Base-by-base conservation (phyloP, 1,140 invertebrate genomes). In the Bradysia coprophila region DNA sequence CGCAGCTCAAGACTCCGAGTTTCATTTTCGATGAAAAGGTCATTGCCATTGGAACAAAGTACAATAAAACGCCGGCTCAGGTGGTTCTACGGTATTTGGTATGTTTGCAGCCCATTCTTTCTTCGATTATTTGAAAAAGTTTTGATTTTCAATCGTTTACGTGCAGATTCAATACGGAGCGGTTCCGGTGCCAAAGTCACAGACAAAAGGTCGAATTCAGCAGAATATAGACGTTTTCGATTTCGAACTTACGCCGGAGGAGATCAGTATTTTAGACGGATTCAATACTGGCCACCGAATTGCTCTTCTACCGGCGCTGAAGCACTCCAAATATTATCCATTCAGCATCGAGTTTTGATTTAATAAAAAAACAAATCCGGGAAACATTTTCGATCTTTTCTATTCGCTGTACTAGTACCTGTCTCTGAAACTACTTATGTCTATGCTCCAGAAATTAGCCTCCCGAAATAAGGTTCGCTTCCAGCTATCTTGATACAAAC, bases 141-240 rank as follows among this genome's bases (percentile, higher is more conserved):
- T 33, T 21, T 43, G 39, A 19, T 20, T 4, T 23, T 16, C 6
- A 15, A 4, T 38, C 44, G 4, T 4, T 4, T 21, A 36, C 43
- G 62, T 56, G 42, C 50, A 82, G 71, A 54, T 84, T 41, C 79
- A 90, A 51, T 67, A 79, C 40, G 81, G 77, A 5, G 67, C 84
- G 21, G 64, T 79, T 21, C 76, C 84, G 0, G 79, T 92, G 49
- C 86, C 88, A 2, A 92, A 92, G 57, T 85, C 82, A 2, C 74
- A 81, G 0, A 85, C 71, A 2, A 73, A 76, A 49, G 65, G 67
- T 2, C 69, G 86, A 24, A 82, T 92, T 37, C 60, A 66, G 36
- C 69, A 83, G 51, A 92, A 92, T 53, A 67, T 77, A 33, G 56
- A 82, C 21, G 66, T 88, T 24, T 85, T 85, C 50, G 79, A 88